A percentile compares a stretch with the other conserved stretches of the same genome.
Conservation (phyloP, 2,113 vertebrate genomes). For the Pygathrix nemaeus region DNA sequence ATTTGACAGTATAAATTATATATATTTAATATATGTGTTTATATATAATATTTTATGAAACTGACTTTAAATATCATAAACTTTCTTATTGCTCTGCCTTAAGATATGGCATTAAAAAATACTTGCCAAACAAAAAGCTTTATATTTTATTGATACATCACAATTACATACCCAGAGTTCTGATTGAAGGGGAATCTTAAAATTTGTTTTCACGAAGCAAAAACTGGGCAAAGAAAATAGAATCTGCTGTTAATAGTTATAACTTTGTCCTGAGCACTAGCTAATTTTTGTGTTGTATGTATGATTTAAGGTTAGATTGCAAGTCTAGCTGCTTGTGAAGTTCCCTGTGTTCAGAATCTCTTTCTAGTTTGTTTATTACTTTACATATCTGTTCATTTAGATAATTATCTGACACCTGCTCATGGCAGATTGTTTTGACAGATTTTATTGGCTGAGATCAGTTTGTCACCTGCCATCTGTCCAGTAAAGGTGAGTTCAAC, state of each 20-base stretch:
- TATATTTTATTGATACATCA: neutral
- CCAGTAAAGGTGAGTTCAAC: constrained; percentile 92
- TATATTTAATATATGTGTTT: neutral
- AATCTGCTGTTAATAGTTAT: neutral
- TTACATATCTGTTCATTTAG: constrained; percentile 89
- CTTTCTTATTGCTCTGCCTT: neutral
- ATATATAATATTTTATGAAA: neutral
- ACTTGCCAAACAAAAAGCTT: neutral
- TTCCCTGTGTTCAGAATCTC: constrained; percentile 83
- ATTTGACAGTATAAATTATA: neutral
- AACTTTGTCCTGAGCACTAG: neutral
- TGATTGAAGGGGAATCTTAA: constrained; percentile 25
- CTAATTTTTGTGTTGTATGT: constrained; percentile 22
- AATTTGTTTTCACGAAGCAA: constrained; percentile 39
- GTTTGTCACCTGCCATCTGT: constrained; percentile 93
- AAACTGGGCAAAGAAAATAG: constrained; percentile 55
- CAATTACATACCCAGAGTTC: neutral
- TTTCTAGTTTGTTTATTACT: constrained; percentile 86
- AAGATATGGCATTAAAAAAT: neutral
- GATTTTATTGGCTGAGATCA: constrained; percentile 90
- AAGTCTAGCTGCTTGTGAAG: constrained; percentile 83
- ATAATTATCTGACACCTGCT: constrained; percentile 97
- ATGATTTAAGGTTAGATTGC: neutral
- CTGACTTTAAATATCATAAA: neutral
- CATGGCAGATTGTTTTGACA: constrained; percentile 95